Conservation (phyloP, 1,140 invertebrate species). For the Patella vulgata region DNA sequence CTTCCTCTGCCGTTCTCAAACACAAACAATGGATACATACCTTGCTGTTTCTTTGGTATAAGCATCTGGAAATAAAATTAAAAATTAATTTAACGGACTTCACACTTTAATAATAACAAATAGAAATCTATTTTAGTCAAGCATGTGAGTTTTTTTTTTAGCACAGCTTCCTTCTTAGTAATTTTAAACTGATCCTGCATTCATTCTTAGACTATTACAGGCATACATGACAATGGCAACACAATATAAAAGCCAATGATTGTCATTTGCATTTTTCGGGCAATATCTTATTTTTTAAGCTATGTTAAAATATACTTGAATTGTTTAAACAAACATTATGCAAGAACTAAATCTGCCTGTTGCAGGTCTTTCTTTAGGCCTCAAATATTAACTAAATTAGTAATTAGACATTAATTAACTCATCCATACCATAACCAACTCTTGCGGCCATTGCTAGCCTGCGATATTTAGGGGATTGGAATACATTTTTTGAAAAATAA, state of each 20-base stretch:
- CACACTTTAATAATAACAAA: background rate
- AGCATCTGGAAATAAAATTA: conserved; percentile 50
- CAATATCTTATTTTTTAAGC: too few relatives aligned
- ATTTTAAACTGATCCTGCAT: background rate
- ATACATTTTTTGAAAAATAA: too few relatives aligned
- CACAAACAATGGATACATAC: conserved; percentile 83
- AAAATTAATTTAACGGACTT: background rate
- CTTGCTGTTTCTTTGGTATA: conserved; percentile 69
- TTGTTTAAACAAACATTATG: too few relatives aligned
- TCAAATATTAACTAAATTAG: too few relatives aligned
- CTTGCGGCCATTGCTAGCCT: too few relatives aligned
- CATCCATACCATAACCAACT: too few relatives aligned
- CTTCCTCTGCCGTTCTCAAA: conserved; percentile 77
- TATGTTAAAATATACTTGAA: too few relatives aligned
- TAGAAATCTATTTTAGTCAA: background rate
- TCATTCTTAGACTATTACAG: background rate
- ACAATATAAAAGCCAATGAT: background rate
- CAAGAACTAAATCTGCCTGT: too few relatives aligned
- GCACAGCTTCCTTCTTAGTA: background rate
- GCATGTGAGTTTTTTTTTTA: background rate
- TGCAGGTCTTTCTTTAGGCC: too few relatives aligned
- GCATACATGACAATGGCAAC: background rate
- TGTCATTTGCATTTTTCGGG: too few relatives aligned
- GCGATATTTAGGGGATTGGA: too few relatives aligned
- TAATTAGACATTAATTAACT: too few relatives aligned